A percentile compares a stretch with the other conserved stretches of the same genome.
These are phyloP conservation scores for Drosophila testacea DNA, from an alignment of 2,888 invertebrate species.

Conservation along the genomic window DNA sequence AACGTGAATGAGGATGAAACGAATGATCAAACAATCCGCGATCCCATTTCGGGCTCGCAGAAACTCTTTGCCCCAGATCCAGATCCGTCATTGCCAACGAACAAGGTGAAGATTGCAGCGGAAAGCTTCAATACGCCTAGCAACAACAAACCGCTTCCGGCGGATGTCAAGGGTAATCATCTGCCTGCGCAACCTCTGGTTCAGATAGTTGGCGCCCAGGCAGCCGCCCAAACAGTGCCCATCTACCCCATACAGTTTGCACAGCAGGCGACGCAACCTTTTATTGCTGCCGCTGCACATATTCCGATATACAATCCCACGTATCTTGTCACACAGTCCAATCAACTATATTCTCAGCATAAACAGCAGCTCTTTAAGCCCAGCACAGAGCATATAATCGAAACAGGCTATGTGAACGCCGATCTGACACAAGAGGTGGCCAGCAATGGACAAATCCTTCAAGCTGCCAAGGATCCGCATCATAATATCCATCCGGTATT, in stretches of 20 bases:
- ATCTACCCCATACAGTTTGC: conserved; percentile 85
- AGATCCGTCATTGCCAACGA: conserved; percentile 85
- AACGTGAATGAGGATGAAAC: conserved; percentile 87
- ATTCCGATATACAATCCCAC: conserved; percentile 84
- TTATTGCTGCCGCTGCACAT: conserved; percentile 79
- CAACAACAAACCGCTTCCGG: conserved; percentile 84
- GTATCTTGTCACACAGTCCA: conserved; percentile 84
- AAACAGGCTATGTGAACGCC: conserved; percentile 78
- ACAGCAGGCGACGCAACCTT: conserved; percentile 84
- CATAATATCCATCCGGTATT: conserved; percentile 81
- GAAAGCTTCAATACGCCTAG: conserved; percentile 85
- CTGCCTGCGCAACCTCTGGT: conserved; percentile 82
- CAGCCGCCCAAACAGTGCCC: conserved; percentile 85
- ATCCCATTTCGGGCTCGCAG: conserved; percentile 84
- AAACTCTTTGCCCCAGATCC: conserved; percentile 86
- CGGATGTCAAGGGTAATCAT: conserved; percentile 82
- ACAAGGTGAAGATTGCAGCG: conserved; percentile 84
- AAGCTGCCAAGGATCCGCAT: conserved; percentile 81
- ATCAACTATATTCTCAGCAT: conserved; percentile 84
- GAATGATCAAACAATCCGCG: conserved; percentile 84
- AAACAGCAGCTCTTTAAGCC: conserved; percentile 86
- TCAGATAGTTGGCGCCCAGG: conserved; percentile 84
- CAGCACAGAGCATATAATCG: conserved; percentile 85
- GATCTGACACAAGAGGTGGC: conserved; percentile 84
- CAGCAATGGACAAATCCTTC: conserved; percentile 84